phyloP scores from a whole-genome alignment of 2,113 vertebrate genomes.

The Oceanodroma tethys region DNA sequence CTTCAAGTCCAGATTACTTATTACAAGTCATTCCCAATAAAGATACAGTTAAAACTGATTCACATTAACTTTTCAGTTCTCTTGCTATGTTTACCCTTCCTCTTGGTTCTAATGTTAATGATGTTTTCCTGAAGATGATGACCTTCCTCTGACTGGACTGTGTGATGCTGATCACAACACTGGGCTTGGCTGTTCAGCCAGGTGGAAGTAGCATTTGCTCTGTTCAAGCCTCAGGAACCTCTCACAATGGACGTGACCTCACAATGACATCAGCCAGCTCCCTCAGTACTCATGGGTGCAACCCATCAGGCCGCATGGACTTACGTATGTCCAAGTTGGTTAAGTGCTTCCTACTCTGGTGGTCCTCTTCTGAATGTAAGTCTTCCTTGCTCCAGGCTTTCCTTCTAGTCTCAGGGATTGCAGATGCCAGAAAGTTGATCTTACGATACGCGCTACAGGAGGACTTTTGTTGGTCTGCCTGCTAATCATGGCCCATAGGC shows the following conservation, averaged over 20 bases:
- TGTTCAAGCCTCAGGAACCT: neutral
- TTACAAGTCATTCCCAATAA: neutral
- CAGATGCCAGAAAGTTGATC: neutral
- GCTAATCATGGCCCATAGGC: neutral
- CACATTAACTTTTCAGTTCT: neutral
- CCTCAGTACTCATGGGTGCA: neutral
- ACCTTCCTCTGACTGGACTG: neutral
- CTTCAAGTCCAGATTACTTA: neutral
- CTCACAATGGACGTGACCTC: neutral
- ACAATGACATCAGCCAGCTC: neutral
- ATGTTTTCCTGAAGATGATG: neutral
- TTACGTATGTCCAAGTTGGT: fast-evolving
- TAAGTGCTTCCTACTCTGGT: neutral
- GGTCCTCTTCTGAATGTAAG: neutral
- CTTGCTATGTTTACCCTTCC: neutral
- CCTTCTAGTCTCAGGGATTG: neutral
- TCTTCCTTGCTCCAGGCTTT: neutral
- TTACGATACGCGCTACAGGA: neutral
- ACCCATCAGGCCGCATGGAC: too few relatives aligned
- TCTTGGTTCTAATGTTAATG: neutral
- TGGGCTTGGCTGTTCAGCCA: neutral
- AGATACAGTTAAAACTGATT: neutral
- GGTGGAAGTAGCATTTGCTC: neutral
- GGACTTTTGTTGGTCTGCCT: neutral
- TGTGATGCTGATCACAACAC: neutral